Evolutionary conservation across 2,888 invertebrate species (phyloP), one percentile per base, ranked within the genome.

Genomic region (Hemistola chrysoprasaria): DNA sequence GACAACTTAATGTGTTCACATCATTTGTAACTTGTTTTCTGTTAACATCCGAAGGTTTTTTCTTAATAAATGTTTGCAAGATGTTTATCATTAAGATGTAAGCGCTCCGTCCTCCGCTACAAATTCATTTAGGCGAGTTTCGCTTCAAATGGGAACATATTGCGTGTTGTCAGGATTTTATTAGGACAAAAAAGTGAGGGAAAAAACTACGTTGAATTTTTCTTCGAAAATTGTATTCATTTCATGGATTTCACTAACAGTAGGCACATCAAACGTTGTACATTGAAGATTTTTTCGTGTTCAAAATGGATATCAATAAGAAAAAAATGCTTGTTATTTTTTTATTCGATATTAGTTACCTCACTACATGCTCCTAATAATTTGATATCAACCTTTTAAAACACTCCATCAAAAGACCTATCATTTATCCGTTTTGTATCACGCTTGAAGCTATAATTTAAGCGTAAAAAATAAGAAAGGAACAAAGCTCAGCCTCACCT

Each of bases 401-500:
- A n/a, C 5, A 7, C n/a, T n/a, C n/a, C n/a, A n/a, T 16, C 4
- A 31, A 40, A 29, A 25, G 24, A 16, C 32, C 38, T 41, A 24
- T 52, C 44, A 50, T 55, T 52, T 45, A 38, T 41, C 44, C 48
- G 31, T 47, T 50, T 42, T 42, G 37, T 32, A 44, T 34, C 43
- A 37, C 49, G 47, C 44, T 42, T 48, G 29, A 38, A 46, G 48
- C 50, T 45, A 48, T 55, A 52, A 52, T 52, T 52, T 50, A 40
- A 36, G 23, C 11, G 38, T 28, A 42, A 33, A 45, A 35, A 49
- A 51, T 53, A 28, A 70, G 69, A 71, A 63, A 63, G 68, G 60
- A 62, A 59, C 68, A 51, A 58, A 63, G 59, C 39, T 63, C 69
- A 61, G 70, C 63, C 71, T 75, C 67, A 62, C 71, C 78, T 78